Evolutionary conservation across 53 echinoderm and acorn worm species (phyloP).

Genomic region (Echinometra lucunter): DNA sequence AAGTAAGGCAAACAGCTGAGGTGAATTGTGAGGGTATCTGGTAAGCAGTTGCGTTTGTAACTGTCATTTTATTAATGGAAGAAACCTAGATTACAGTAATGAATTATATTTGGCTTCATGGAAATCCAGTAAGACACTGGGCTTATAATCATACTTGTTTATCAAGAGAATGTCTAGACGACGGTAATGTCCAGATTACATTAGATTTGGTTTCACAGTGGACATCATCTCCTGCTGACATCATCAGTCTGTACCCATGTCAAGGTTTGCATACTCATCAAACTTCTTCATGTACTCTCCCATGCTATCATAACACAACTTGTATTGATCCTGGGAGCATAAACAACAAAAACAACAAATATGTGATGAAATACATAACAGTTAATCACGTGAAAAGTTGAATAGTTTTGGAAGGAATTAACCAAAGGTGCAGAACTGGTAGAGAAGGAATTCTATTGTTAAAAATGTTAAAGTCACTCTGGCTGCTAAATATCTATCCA

Average conservation of each 20-base stretch:
- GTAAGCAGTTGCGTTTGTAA: too few relatives aligned
- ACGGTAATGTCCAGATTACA: background rate
- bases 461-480: background rate
- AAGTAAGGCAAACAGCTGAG: too few relatives aligned
- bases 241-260: background rate
- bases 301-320: conserved; percentile 37
- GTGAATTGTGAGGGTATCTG: too few relatives aligned
- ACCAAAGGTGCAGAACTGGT: background rate
- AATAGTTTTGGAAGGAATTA: background rate
- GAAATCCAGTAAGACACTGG: too few relatives aligned
- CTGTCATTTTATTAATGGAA: too few relatives aligned
- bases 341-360: background rate
- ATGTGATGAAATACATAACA: background rate
- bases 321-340: conserved; percentile 23
- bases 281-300: conserved; percentile 65
- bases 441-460: background rate
- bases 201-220: background rate
- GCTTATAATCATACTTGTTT: too few relatives aligned
- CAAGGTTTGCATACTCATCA: conserved; percentile 59
- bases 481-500: background rate
- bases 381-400: background rate
- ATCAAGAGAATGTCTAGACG: background rate
- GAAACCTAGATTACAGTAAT: too few relatives aligned
- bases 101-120: too few relatives aligned
- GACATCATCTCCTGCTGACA: background rate